A percentile compares a stretch with the other conserved stretches of the same genome.
Conservation (phyloP, 2,888 invertebrate genomes). For the Leucania comma region DNA sequence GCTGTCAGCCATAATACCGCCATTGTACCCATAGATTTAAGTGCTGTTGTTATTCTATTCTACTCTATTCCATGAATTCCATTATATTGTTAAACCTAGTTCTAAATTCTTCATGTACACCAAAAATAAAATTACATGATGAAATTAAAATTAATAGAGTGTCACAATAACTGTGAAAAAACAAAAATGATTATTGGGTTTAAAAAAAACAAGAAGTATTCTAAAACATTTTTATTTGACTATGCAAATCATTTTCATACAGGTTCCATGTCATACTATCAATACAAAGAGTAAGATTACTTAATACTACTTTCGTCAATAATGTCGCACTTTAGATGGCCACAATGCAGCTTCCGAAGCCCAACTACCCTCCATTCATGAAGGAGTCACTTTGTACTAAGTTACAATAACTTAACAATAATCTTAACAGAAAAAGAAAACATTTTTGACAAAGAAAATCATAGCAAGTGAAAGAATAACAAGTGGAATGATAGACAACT, state of each 20-base stretch:
- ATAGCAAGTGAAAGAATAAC: conserved; percentile 85
- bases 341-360: conserved; percentile 84
- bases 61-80: no score
- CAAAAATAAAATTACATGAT: no score
- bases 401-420: conserved; percentile 79
- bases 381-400: conserved; percentile 88
- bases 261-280: conserved; percentile 81
- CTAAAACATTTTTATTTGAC: conserved; percentile 89
- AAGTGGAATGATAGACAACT: conserved; percentile 81
- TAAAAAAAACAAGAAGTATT: conserved; percentile 63
- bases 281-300: conserved; percentile 82
- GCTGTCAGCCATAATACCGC: no score
- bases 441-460: conserved; percentile 70
- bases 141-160: no score
- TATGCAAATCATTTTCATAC: conserved; percentile 85
- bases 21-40: no score
- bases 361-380: conserved; percentile 75
- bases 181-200: background rate
- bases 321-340: conserved; percentile 88
- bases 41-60: no score
- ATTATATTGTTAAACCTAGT: no score
- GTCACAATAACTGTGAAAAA: no score
- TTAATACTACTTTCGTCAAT: conserved; percentile 81
- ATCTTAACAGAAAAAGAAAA: conserved; percentile 74
- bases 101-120: no score